These are phyloP conservation scores for Orthochromis malagaraziensis DNA, from an alignment of 2,113 vertebrate genomes.

Conservation along the genomic window DNA sequence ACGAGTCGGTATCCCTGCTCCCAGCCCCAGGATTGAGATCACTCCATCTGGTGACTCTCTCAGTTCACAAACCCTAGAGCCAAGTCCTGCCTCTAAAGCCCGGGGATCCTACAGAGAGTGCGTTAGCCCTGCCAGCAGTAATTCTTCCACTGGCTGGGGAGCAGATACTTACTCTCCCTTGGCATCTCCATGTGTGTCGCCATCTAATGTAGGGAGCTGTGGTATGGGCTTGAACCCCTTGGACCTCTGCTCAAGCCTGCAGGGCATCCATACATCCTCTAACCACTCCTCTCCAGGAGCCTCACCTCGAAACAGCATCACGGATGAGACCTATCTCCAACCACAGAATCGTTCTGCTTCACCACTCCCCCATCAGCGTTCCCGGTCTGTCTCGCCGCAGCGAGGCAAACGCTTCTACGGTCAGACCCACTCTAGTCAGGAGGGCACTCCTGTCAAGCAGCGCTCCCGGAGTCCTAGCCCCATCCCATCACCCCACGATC, in stretches of 20 bases:
- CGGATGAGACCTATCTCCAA: constrained; percentile 84
- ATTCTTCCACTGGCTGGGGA: constrained; percentile 93
- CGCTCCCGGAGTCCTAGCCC: constrained; percentile 89
- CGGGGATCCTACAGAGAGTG: constrained; percentile 82
- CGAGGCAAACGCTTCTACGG: constrained; percentile 83
- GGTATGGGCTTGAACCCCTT: constrained; percentile 68
- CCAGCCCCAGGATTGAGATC: constrained; percentile 96
- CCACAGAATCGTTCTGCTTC: constrained; percentile 54
- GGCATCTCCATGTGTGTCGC: constrained; percentile 88
- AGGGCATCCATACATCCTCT: constrained; percentile 88
- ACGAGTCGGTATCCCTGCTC: constrained; percentile 70
- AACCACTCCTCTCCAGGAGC: constrained; percentile 90
- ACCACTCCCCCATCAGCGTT: constrained; percentile 72
- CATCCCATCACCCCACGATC: constrained; percentile 73
- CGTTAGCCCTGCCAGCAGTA: constrained; percentile 95
- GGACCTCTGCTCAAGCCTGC: constrained; percentile 87
- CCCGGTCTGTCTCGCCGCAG: constrained; percentile 87
- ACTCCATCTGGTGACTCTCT: constrained; percentile 87
- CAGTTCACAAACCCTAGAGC: constrained; percentile 75
- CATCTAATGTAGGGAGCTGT: constrained; percentile 62
- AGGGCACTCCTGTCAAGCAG: constrained; percentile 68
- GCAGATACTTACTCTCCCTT: constrained; percentile 82
- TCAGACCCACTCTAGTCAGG: constrained; percentile 65
- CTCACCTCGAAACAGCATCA: constrained; percentile 85
- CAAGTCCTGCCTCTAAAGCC: constrained; percentile 73